phyloP scores from a whole-genome alignment of 2,888 invertebrate genomes.

The Eupsilia transversa region DNA sequence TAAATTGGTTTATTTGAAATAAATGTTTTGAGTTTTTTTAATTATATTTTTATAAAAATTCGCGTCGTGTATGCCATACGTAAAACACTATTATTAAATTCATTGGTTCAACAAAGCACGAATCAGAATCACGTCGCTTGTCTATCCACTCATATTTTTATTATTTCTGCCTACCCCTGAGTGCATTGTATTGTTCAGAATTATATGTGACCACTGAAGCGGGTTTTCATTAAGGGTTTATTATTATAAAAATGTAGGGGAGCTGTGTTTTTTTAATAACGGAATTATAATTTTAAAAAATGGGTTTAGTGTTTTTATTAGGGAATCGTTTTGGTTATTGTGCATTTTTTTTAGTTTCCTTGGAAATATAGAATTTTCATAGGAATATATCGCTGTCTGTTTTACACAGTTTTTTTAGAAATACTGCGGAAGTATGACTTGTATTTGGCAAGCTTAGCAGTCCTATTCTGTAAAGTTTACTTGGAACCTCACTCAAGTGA shows the following conservation, averaged over 20 bases:
- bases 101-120: slow-evolving; percentile 43
- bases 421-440: not conserved
- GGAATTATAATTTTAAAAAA: slow-evolving; percentile 25
- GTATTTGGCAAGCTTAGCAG: not conserved
- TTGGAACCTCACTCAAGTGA: not conserved
- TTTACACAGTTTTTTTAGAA: not conserved
- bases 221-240: slow-evolving; percentile 61
- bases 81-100: slow-evolving; percentile 49
- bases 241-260: slow-evolving; percentile 64
- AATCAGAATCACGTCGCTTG: slow-evolving; percentile 60
- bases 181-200: slow-evolving; percentile 47
- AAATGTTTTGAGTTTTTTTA: too few species aligned
- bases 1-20: too few species aligned
- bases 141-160: slow-evolving; percentile 59
- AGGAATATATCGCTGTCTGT: not conserved
- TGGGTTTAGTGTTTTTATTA: slow-evolving; percentile 11
- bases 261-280: slow-evolving; percentile 32
- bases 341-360: not conserved
- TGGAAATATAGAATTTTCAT: too few species aligned
- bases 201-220: slow-evolving; percentile 63
- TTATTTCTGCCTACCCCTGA: slow-evolving; percentile 53
- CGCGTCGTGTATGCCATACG: slow-evolving; percentile 9
- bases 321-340: not conserved
- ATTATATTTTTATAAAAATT: too few species aligned
- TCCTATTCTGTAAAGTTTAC: not conserved